Evolutionary conservation across 1,140 invertebrate species (phyloP).

Genomic region (Cherax destructor): DNA sequence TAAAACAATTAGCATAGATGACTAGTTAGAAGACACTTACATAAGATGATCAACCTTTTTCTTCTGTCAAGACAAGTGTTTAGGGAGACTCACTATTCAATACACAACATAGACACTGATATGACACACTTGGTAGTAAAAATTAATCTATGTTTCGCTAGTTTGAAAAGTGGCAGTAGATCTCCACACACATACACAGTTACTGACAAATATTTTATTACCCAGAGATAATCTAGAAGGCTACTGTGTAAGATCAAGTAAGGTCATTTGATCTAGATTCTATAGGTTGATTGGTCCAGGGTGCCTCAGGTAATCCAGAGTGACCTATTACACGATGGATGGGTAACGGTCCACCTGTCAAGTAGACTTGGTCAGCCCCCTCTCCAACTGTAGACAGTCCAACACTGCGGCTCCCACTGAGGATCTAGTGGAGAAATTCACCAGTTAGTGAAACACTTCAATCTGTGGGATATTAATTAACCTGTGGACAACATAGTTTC

Average conservation of each 20-base stretch:
- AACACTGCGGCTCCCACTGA: constrained; percentile 80
- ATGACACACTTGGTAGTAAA: constrained; percentile 1
- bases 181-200: not conserved
- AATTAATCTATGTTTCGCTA: not conserved
- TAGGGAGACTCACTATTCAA: not conserved
- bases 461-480: not conserved
- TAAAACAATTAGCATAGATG: not conserved
- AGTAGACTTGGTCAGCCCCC: constrained; percentile 32
- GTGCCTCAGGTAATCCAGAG: not conserved
- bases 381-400: constrained; percentile 78
- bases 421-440: constrained; percentile 61
- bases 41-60: not conserved
- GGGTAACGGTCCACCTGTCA: constrained; percentile 57
- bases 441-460: not conserved
- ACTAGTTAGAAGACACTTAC: not conserved
- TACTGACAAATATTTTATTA: not conserved
- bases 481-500: not conserved
- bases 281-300: not conserved
- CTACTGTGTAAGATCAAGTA: not conserved
- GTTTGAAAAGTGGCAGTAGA: not conserved
- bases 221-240: not conserved
- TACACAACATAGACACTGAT: not conserved
- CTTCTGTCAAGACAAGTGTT: too few relatives aligned
- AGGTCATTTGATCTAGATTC: not conserved
- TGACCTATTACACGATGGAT: constrained; percentile 52